Percentiles rank a stretch among this genome's conserved stretches.
Conservation (phyloP, 2,797 vertebrate species). For the Esox masquinongy region DNA sequence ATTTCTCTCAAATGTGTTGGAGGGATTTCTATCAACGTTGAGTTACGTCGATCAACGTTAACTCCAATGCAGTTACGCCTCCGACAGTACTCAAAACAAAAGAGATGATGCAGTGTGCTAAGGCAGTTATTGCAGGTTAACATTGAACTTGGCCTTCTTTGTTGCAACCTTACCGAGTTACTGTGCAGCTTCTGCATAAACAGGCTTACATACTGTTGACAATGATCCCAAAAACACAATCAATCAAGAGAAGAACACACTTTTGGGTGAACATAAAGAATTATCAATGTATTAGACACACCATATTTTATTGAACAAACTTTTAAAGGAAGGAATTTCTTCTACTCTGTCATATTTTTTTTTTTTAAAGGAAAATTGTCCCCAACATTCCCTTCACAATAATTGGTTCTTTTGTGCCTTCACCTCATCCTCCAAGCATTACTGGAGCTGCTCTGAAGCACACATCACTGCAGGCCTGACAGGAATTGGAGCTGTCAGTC, state of each 20-base stretch:
- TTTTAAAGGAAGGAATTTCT: constrained; percentile 37
- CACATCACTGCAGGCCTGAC: constrained; percentile 52
- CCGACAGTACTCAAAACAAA: too few species aligned
- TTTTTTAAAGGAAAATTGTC: constrained; percentile 16
- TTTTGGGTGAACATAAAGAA: constrained; percentile 9
- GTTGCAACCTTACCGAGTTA: not conserved
- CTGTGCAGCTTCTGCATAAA: constrained; percentile 12
- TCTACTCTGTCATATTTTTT: constrained; percentile 27
- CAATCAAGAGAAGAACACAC: constrained; percentile 17
- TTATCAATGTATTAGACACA: not conserved
- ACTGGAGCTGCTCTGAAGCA: constrained; percentile 39
- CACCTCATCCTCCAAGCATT: not conserved
- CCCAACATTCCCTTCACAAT: not conserved
- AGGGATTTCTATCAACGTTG: too few species aligned
- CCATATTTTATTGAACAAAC: constrained; percentile 25
- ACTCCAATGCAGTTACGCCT: too few species aligned
- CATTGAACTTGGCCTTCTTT: too few species aligned
- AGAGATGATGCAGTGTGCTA: too few species aligned
- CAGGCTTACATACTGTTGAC: constrained; percentile 4
- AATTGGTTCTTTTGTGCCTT: not conserved
- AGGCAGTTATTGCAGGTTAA: too few species aligned
- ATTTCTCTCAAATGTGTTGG: too few species aligned
- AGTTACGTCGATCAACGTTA: too few species aligned
- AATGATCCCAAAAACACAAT: constrained; percentile 17
- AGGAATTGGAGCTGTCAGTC: constrained; percentile 72